Base-by-base conservation (phyloP, 1,140 invertebrate species). In the Galleria mellonella region DNA sequence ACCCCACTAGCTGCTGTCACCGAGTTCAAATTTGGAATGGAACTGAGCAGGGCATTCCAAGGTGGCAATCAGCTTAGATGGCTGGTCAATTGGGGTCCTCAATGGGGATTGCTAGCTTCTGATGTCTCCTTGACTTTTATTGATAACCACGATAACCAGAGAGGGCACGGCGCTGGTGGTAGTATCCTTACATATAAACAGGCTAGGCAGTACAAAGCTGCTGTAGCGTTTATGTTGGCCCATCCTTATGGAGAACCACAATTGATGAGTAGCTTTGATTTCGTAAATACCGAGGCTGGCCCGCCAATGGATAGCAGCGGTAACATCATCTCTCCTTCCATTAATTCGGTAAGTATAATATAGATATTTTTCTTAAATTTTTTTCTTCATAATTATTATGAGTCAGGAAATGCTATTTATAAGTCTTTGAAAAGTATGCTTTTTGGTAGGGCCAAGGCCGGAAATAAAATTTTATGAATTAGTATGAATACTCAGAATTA, bases 171-270 rank as follows among this genome's bases (percentile, higher is more conserved):
- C 23, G 87, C 86, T 37, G 88, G 87, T 47, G 88, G 88, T 12
- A 57, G 73, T 12, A 89, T 92, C 30, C 60, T 92, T 0, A 92
- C 89, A 0, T 89, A 91, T 65, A 91, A 91, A 54, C 62, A 76
- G 9, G 13, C 89, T 0, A 88, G 87, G 48, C 65, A 81, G n/a
- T 93, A 92, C 67, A 92, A 92, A 43, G 78, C 49, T 78, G 94
- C 94, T 1, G 89, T 91, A 5, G 92, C 91, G 0, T 96, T 95
- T 63, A 96, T 95, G 92, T 86, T 97, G 57, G 93, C 94, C 0
- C 92, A 94, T 88, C 91, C 93, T 0, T 96, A 96, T 63, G 94
- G 94, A 1, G 81, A 89, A 33, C 89, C 93, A 0, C 83, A 88
- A 37, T 51, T 97, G 0, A 96, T 97, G 93, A 96, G 94, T 55